Conservation (phyloP, 2,797 vertebrate genomes). For the Babyrousa celebensis region DNA sequence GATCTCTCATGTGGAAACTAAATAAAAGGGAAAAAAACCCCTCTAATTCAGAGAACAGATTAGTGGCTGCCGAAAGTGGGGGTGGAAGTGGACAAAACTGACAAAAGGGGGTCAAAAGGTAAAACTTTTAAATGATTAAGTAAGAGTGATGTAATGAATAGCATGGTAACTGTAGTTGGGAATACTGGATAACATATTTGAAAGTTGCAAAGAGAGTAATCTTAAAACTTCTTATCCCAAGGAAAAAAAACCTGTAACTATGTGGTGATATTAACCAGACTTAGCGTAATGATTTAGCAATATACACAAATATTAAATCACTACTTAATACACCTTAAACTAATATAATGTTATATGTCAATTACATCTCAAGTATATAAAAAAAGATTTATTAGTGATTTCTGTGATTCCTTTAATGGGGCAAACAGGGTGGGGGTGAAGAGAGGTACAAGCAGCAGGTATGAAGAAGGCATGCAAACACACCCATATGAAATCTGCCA, state of each 20-base stretch:
- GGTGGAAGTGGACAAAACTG: neutral
- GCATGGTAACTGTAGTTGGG: neutral
- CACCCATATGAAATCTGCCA: neutral
- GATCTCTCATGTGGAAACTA: neutral
- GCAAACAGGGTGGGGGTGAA: neutral
- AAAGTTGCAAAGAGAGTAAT: neutral
- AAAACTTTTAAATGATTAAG: neutral
- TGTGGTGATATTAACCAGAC: neutral
- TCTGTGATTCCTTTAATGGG: neutral
- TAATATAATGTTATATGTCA: neutral
- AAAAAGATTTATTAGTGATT: constrained; percentile 31
- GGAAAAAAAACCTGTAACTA: neutral
- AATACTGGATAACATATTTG: neutral
- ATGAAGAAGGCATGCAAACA: neutral
- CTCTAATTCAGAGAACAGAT: neutral
- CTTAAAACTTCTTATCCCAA: neutral
- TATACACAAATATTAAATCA: neutral
- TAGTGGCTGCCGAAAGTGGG: neutral
- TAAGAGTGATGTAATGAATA: neutral
- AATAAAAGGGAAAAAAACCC: neutral
- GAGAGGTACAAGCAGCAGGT: neutral
- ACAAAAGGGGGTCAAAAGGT: neutral
- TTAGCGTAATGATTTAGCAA: neutral
- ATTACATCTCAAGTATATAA: neutral
- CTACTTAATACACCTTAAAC: neutral